These are phyloP conservation scores for Poeciliopsis paucimaculata DNA, from an alignment of 2,797 vertebrate species.

Conservation along the genomic window DNA sequence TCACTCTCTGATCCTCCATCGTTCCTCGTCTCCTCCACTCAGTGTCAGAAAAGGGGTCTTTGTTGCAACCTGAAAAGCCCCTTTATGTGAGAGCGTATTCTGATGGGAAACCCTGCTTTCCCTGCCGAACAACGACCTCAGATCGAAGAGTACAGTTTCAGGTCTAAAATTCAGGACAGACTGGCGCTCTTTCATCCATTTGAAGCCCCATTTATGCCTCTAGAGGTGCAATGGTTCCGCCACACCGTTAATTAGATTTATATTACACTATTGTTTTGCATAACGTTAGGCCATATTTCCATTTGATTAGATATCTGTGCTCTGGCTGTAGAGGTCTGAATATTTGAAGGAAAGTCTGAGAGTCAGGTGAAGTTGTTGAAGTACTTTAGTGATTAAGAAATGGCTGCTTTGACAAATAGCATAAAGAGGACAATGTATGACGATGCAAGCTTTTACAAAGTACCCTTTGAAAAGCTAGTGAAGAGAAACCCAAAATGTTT, in stretches of 20 bases:
- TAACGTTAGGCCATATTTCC: constrained; percentile 21
- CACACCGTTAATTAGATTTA: constrained; percentile 19
- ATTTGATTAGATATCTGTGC: constrained; percentile 1
- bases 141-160: constrained; percentile 62
- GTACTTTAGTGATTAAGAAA: not conserved
- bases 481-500: not conserved
- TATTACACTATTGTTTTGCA: constrained; percentile 38
- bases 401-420: not conserved
- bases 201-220: constrained; percentile 21
- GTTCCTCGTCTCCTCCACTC: constrained; percentile 43
- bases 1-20: constrained; percentile 39
- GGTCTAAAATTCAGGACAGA: constrained; percentile 46
- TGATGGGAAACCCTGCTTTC: constrained; percentile 54
- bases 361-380: not conserved
- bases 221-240: constrained; percentile 24
- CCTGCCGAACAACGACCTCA: constrained; percentile 57
- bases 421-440: not conserved
- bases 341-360: not conserved
- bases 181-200: constrained; percentile 23
- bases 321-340: not conserved
- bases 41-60: constrained; percentile 53
- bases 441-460: not conserved
- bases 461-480: not conserved
- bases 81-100: constrained; percentile 46
- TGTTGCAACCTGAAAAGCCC: constrained; percentile 64